phyloP scores from a whole-genome alignment of 2,797 vertebrate genomes.

The Numenius phaeopus region DNA sequence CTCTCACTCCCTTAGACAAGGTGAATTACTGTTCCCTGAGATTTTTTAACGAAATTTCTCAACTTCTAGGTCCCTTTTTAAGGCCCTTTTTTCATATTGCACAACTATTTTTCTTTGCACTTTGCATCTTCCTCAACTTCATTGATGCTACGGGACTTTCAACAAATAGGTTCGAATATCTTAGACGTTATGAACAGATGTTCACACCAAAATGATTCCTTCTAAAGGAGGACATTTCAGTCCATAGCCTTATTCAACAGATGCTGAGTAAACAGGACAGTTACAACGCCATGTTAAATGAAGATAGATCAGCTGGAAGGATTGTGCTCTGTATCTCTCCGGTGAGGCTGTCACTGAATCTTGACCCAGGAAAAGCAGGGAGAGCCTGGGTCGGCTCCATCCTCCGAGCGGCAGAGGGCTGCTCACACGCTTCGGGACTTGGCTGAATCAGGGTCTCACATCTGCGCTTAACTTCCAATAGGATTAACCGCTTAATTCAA shows the following conservation, averaged over 20 bases:
- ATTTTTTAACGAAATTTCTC: neutral
- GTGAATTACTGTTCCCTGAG: neutral
- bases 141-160: neutral
- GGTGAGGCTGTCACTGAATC: neutral
- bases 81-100: neutral
- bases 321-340: neutral
- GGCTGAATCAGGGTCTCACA: neutral
- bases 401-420: neutral
- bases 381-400: neutral
- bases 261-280: neutral
- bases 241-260: neutral
- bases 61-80: neutral
- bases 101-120: neutral
- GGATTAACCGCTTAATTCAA: conserved; percentile 30
- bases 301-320: neutral
- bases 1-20: neutral
- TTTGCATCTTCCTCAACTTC: neutral
- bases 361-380: neutral
- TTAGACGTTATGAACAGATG: neutral
- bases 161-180: neutral
- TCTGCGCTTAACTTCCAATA: neutral
- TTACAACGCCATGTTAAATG: neutral
- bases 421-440: neutral
- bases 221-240: neutral
- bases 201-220: neutral